A percentile compares a stretch with the other conserved stretches of the same genome.
These are phyloP conservation scores for Mirounga angustirostris DNA, from an alignment of 2,113 vertebrate species.

Conservation along the genomic window DNA sequence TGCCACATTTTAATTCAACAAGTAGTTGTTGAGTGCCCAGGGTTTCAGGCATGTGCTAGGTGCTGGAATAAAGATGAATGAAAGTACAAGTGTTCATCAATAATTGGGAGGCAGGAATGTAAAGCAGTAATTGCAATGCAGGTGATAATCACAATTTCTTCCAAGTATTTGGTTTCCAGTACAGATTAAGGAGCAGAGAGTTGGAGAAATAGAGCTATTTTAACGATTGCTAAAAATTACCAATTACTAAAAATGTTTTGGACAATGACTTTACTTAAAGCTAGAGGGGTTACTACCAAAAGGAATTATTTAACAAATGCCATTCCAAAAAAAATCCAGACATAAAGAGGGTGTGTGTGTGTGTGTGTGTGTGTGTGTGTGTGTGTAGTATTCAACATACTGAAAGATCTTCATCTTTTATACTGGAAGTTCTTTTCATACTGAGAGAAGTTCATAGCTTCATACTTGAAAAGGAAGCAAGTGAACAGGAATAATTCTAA, in stretches of 20 bases:
- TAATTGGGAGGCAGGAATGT: not conserved
- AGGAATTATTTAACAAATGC: not conserved
- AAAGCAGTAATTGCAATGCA: not conserved
- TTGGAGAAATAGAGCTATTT: not conserved
- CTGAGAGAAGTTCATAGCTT: not conserved
- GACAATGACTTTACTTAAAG: constrained; percentile 6
- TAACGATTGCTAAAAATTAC: not conserved
- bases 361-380: not conserved
- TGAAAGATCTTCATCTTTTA: not conserved
- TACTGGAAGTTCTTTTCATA: not conserved
- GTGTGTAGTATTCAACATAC: not conserved
- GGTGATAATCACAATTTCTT: not conserved
- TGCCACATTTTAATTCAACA: not conserved
- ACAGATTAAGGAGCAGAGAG: not conserved
- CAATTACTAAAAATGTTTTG: not conserved
- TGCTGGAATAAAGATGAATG: not conserved
- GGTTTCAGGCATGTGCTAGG: not conserved
- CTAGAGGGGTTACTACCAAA: not conserved
- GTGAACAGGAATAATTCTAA: not conserved
- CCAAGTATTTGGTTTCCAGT: not conserved
- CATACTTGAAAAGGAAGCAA: not conserved
- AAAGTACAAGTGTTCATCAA: not conserved
- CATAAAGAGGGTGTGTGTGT: not conserved
- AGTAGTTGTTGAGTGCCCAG: not conserved
- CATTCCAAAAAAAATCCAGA: constrained; percentile 13